Evolutionary conservation across 1,140 invertebrate species (phyloP).

Genomic region (Augochlora pura): DNA sequence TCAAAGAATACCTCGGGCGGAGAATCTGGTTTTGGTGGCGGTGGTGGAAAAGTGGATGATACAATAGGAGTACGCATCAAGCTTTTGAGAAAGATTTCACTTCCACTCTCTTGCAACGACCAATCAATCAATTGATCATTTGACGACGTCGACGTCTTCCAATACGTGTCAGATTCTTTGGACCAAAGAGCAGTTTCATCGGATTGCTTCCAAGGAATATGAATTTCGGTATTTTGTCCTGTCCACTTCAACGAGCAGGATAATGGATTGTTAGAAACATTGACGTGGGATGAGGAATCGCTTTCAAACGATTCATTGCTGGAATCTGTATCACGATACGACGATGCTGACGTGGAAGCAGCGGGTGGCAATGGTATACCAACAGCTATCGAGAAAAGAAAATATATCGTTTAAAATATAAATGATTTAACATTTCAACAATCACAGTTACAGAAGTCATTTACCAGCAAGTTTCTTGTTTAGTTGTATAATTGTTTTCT

Average conservation of each 20-base stretch:
- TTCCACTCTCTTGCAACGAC: conserved; percentile 61
- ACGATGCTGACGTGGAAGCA: conserved; percentile 53
- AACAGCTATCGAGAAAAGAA: conserved; percentile 56
- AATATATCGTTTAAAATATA: neutral
- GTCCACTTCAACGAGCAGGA: conserved; percentile 65
- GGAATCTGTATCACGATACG: conserved; percentile 72
- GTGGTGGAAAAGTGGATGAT: conserved; percentile 59
- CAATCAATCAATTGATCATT: conserved; percentile 64
- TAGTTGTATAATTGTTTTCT: conserved; percentile 75
- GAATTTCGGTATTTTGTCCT: conserved; percentile 25
- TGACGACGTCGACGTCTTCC: conserved; percentile 51
- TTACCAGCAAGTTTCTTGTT: conserved; percentile 76
- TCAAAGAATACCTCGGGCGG: conserved; percentile 58
- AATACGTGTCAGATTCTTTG: conserved; percentile 62
- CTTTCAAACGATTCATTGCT: conserved; percentile 75
- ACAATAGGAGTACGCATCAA: conserved; percentile 65
- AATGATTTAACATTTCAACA: neutral
- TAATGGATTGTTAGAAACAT: conserved; percentile 52
- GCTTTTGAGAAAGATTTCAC: conserved; percentile 68
- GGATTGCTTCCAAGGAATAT: conserved; percentile 64
- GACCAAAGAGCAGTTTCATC: conserved; percentile 55
- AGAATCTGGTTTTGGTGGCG: conserved; percentile 71
- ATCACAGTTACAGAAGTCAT: neutral
- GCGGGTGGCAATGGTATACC: conserved; percentile 70
- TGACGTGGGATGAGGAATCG: conserved; percentile 66